Evolutionary conservation across 2,888 invertebrate species (phyloP), one percentile per base, ranked within the genome.

Genomic region (Ctena decussata): DNA sequence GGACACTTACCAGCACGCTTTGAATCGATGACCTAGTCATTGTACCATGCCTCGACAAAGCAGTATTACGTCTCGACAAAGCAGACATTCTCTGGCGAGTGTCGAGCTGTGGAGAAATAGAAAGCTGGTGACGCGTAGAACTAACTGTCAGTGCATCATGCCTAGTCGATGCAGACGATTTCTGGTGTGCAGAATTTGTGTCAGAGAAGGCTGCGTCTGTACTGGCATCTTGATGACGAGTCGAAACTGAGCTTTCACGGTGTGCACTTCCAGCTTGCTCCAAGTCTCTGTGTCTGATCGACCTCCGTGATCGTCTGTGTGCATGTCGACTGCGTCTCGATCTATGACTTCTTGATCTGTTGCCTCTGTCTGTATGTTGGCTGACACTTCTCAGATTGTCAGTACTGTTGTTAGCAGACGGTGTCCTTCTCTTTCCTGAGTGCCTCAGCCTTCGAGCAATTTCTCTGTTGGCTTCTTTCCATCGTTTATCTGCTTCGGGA

Each of bases 401-500:
- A 15, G 21, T 11, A 49, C 49, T 60, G 11, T 5, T 21, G 53
- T 53, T 5, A 12, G 3, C 21, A 27, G 57, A 57, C 57, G 57
- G n/a, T 35, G 65, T 21, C 60, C 11, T 27, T 2, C 6, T 57
- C 6, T 57, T 24, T 57, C 27, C 27, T 24, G 24, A 5, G 15
- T 41, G 41, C 15, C 41, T 41, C 41, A 11, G 41, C 8, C 41
- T 41, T 41, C 41, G 6, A 24, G 1, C 8, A 6, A 35, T 35
- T 2, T 24, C 11, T 12, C 8, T 1, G 2, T 21, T 32, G 32
- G 32, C 65, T 35, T 65, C 24, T 11, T 35, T 24, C 65, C 65
- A 65, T 3, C 21, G 65, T 30, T 65, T 65, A 32, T 86, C 86
- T 5, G 86, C 44, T 24, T 78, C 86, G 11, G 86, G 86, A 18